phyloP scores from a whole-genome alignment of 1,140 invertebrate species.

The Ladona fulva region DNA sequence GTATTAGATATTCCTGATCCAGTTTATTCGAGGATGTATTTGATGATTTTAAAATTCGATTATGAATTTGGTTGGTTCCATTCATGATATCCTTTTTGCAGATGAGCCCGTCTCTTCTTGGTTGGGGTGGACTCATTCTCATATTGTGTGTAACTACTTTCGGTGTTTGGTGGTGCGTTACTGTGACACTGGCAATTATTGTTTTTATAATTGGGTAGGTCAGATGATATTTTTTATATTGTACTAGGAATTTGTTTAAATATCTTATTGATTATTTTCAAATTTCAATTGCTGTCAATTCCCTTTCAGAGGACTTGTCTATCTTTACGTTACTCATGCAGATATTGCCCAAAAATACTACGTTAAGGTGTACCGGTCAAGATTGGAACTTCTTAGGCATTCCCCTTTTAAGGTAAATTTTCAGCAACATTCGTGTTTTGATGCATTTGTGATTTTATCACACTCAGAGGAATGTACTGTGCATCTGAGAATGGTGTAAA shows the following conservation, averaged over 20 bases:
- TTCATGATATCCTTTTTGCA: background rate
- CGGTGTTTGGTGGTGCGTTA: slow-evolving; percentile 22
- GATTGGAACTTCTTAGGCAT: slow-evolving; percentile 1
- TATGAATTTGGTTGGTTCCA: background rate
- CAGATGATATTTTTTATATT: no score
- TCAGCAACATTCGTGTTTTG: no score
- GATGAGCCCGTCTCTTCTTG: slow-evolving; percentile 21
- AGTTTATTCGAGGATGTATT: no score
- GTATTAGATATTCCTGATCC: no score
- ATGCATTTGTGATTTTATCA: no score
- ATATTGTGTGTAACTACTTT: slow-evolving; percentile 20
- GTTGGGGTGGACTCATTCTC: slow-evolving; percentile 17
- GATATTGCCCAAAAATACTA: slow-evolving; percentile 19
- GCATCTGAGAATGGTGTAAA: no score
- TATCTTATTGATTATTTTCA: no score
- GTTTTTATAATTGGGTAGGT: slow-evolving; percentile 20
- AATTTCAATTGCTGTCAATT: slow-evolving; percentile 5
- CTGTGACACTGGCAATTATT: slow-evolving; percentile 16
- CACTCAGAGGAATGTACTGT: no score
- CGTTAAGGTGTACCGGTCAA: slow-evolving; percentile 19
- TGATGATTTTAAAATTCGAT: background rate
- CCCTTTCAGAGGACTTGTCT: slow-evolving; percentile 18
- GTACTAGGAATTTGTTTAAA: no score
- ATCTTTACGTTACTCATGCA: slow-evolving; percentile 18
- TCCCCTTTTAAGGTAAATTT: background rate